A percentile compares a stretch with the other conserved stretches of the same genome.
Conservation (phyloP, 1,140 invertebrate genomes). For the Triops longicaudatus region DNA sequence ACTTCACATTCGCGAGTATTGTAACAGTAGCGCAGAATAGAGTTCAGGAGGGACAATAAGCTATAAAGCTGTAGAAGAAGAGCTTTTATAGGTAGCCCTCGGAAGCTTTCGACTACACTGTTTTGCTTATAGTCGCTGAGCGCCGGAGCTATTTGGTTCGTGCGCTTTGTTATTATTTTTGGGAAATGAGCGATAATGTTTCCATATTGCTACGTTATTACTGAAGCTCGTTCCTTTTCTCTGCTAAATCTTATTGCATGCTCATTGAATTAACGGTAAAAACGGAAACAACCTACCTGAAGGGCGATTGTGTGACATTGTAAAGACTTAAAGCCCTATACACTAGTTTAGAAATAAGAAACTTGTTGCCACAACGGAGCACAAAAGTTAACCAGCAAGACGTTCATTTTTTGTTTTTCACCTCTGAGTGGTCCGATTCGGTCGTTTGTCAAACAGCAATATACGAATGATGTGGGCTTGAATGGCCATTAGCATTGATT, state of each 20-base stretch:
- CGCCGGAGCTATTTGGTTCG: neutral
- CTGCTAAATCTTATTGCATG: no score
- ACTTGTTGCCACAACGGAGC: no score
- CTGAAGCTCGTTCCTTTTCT: no score
- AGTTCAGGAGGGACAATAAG: neutral
- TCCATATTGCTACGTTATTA: no score
- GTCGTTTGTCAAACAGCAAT: slow-evolving; percentile 51
- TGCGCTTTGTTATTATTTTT: no score
- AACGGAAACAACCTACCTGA: no score
- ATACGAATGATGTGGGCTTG: slow-evolving; percentile 59
- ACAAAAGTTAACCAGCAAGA: slow-evolving; percentile 1
- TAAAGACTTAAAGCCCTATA: no score
- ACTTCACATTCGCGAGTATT: slow-evolving; percentile 23
- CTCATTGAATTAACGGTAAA: no score
- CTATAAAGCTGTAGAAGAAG: slow-evolving; percentile 1
- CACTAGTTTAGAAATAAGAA: no score
- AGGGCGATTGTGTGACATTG: no score
- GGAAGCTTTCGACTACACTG: neutral
- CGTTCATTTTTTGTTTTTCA: neutral
- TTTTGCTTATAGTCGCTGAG: neutral
- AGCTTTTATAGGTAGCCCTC: neutral
- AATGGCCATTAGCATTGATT: slow-evolving; percentile 52
- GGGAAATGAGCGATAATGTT: no score
- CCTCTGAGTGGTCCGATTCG: slow-evolving; percentile 32
- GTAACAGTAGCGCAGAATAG: neutral